A percentile compares a stretch with the other conserved stretches of the same genome.
Conservation (phyloP, 2,888 invertebrate species). For the Diachrysia chrysitis region DNA sequence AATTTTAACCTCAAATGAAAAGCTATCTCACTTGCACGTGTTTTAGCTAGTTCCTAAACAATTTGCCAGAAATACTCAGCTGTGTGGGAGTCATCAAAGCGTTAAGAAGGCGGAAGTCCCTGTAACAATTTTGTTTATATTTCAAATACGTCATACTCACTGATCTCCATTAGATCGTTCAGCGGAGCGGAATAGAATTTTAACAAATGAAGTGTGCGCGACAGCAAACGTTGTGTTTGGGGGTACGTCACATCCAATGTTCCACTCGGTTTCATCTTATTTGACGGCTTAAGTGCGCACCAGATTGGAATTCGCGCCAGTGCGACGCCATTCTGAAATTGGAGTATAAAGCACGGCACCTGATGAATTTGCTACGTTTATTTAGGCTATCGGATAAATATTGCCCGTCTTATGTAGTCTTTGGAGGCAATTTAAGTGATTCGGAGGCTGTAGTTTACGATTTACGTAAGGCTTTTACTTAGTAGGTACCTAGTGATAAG, state of each 20-base stretch:
- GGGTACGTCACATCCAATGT: conserved; percentile 75
- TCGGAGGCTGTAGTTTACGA: neutral
- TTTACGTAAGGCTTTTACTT: neutral
- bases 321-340: conserved; percentile 57
- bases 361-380: conserved; percentile 58
- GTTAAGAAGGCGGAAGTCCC: conserved; percentile 42
- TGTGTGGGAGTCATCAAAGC: conserved; percentile 41
- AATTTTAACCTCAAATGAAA: no score
- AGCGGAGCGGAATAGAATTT: conserved; percentile 65
- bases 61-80: conserved; percentile 39
- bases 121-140: conserved; percentile 59
- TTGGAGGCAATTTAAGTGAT: conserved; percentile 25
- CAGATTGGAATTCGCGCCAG: conserved; percentile 72
- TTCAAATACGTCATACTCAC: conserved; percentile 62
- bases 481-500: neutral
- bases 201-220: conserved; percentile 73
- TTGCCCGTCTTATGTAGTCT: conserved; percentile 12
- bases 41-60: conserved; percentile 10
- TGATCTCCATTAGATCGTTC: conserved; percentile 64
- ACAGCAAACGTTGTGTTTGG: conserved; percentile 59
- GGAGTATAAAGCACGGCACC: conserved; percentile 45
- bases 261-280: conserved; percentile 75
- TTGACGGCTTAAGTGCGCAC: conserved; percentile 79
- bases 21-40: neutral
- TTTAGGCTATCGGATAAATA: conserved; percentile 30